These are phyloP conservation scores for Leptoteleia sp. DNA, from an alignment of 1,140 invertebrate genomes.

Conservation along the genomic window DNA sequence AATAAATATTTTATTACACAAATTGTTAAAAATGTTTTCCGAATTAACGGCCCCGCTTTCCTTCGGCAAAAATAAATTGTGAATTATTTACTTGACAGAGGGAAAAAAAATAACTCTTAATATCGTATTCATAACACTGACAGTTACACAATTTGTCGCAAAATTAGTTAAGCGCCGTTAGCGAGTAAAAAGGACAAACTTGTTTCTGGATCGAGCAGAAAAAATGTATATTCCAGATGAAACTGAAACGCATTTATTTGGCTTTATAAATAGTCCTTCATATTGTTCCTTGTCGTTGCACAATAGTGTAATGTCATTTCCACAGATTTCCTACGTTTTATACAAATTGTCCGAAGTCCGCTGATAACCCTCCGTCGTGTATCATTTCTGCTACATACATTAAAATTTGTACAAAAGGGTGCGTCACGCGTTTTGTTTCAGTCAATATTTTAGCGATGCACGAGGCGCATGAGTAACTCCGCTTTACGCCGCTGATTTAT, in stretches of 20 bases:
- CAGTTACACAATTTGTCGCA: conserved; percentile 22
- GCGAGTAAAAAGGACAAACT: conserved; percentile 20
- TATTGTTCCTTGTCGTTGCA: conserved; percentile 54
- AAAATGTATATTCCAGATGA: conserved; percentile 21
- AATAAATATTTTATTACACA: too few relatives aligned
- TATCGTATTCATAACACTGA: too few relatives aligned
- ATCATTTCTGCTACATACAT: conserved; percentile 67
- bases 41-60: too few relatives aligned
- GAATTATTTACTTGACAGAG: too few relatives aligned
- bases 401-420: conserved; percentile 66
- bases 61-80: too few relatives aligned
- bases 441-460: conserved; percentile 55
- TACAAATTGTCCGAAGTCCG: conserved; percentile 58
- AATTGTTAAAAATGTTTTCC: too few relatives aligned
- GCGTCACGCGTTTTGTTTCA: conserved; percentile 60
- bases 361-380: conserved; percentile 57
- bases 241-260: conserved; percentile 34
- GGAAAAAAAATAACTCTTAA: too few relatives aligned
- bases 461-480: conserved; percentile 52
- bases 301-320: conserved; percentile 50
- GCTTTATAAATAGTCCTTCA: conserved; percentile 39
- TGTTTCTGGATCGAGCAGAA: conserved; percentile 6
- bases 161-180: conserved; percentile 28
- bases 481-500: conserved; percentile 45
- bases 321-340: conserved; percentile 52